phyloP scores from a whole-genome alignment of 1,140 invertebrate genomes.

The Xylocopa sonorina region DNA sequence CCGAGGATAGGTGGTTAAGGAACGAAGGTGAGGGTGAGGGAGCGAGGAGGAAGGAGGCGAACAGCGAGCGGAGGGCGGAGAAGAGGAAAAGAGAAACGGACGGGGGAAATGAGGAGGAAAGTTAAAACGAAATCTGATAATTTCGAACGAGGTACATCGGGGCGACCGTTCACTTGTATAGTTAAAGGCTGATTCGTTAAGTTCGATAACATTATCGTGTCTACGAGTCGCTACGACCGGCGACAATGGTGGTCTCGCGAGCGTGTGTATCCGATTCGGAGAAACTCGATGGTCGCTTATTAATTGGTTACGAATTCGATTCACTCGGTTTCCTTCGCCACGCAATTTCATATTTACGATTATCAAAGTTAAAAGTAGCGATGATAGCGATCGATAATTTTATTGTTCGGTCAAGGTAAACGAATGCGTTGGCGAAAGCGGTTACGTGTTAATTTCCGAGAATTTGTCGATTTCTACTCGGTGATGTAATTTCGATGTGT shows the following conservation, averaged over 20 bases:
- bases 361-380: too few species aligned
- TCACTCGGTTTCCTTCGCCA: neutral
- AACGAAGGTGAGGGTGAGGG: neutral
- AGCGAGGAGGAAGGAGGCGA: neutral
- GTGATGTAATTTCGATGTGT: too few species aligned
- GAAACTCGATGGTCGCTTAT: neutral
- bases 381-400: too few species aligned
- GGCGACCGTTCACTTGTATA: conserved; percentile 21
- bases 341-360: too few species aligned
- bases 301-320: neutral
- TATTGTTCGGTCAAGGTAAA: too few species aligned
- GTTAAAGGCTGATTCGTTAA: conserved; percentile 50
- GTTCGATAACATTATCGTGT: conserved; percentile 49
- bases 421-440: too few species aligned
- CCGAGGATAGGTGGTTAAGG: neutral
- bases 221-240: neutral
- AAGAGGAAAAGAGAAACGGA: neutral
- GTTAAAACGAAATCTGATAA: conserved; percentile 38
- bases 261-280: neutral
- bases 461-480: too few species aligned
- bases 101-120: neutral
- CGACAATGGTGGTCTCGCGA: neutral
- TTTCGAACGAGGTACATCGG: conserved; percentile 54
- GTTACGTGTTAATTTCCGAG: too few species aligned
- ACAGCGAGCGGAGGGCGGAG: neutral